Evolutionary conservation across 2,888 invertebrate species (phyloP), one percentile per base, ranked within the genome.

Genomic region (Lamellibrachia satsuma): DNA sequence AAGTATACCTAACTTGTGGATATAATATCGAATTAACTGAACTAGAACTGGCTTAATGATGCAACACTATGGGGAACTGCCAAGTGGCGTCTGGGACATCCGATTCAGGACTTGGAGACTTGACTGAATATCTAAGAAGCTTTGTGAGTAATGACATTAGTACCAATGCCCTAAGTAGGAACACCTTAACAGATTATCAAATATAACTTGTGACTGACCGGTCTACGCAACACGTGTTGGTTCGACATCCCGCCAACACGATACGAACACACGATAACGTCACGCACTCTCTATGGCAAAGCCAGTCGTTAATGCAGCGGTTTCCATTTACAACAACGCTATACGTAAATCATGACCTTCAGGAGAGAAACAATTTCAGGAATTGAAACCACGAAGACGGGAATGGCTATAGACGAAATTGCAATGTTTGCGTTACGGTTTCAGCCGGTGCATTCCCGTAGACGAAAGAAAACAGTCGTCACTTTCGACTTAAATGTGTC

Each of bases 381-480:
- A 22, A 75, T 75, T 75, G 75, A 22, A 75, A 75, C 75, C 75
- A 75, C 75, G 75, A 75, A 11, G 75, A 15, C 75, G 75, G 75
- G 75, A 75, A 75, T 75, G 75, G 75, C 75, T 22, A 75, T 22
- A 75, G 2, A 75, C 75, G 75, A 75, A 75, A 75, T 75, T 75
- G 75, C 15, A 75, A 22, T 75, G 15, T 75, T n/a, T 75, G 75
- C 75, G 75, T 75, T 75, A 75, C 15, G 22, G 75, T 75, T 75
- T 75, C 75, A 75, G 75, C 75, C 75, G 75, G n/a, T 22, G 75
- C 75, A 75, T 75, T 75, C 75, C 75, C 75, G 75, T 75, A 75
- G 22, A 75, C 75, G 75, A 75, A 75, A 75, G 75, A 75, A 11
- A 75, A 75, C 75, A 15, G 6, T 75, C 75, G 22, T 57, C n/a